Evolutionary conservation across 2,113 vertebrate genomes (phyloP).

Genomic region (Thamnaconus septentrionalis): DNA sequence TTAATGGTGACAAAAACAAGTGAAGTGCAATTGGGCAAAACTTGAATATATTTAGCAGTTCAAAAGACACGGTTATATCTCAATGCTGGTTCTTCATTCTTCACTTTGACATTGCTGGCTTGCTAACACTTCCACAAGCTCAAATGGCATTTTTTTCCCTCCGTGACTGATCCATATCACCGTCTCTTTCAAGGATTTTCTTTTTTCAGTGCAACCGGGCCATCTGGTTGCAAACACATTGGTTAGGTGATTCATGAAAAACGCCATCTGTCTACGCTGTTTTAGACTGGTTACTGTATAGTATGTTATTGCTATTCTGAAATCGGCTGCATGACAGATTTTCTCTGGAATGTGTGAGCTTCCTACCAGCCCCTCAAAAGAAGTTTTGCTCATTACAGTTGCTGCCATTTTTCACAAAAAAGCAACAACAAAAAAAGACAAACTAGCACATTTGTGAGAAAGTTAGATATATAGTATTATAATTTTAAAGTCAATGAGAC

Average conservation of each 20-base stretch:
- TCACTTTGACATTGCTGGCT: background rate
- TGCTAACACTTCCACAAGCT: background rate
- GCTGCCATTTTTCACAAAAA: background rate
- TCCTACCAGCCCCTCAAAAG: slow-evolving; percentile 50
- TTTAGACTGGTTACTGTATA: slow-evolving; percentile 31
- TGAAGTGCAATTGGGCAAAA: too few relatives aligned
- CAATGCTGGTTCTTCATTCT: background rate
- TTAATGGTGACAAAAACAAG: too few relatives aligned
- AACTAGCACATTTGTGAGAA: too few relatives aligned
- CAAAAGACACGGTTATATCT: background rate
- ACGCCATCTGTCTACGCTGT: slow-evolving; percentile 49
- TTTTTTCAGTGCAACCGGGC: slow-evolving; percentile 10
- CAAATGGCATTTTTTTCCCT: background rate
- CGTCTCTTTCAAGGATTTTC: slow-evolving; percentile 10
- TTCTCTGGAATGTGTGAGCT: slow-evolving; percentile 42
- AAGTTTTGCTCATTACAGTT: slow-evolving; percentile 26
- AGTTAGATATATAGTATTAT: background rate
- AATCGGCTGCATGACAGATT: slow-evolving; percentile 42
- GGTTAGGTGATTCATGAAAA: slow-evolving; percentile 62
- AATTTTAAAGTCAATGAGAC: background rate
- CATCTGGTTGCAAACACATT: slow-evolving; percentile 51
- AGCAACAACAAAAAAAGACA: too few relatives aligned
- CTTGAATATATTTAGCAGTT: too few relatives aligned
- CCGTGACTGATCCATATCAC: background rate
- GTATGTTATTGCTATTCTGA: slow-evolving; percentile 52